Conservation (phyloP, 2,888 invertebrate genomes). For the Digitonthophagus gazella region DNA sequence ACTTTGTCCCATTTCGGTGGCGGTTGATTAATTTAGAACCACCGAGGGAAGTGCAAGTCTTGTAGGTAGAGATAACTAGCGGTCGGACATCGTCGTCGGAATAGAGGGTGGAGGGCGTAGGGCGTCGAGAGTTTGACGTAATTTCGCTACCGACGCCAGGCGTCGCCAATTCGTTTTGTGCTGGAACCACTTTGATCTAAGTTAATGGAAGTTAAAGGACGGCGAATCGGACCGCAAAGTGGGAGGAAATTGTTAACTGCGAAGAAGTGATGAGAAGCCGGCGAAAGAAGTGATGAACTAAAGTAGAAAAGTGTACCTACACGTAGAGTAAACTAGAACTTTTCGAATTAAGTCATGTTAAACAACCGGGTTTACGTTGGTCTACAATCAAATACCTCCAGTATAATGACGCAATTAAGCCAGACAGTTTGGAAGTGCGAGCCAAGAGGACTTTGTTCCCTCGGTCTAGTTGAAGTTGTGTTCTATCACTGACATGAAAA, state of each 20-base stretch:
- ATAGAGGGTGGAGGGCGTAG: no score
- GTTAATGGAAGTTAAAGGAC: not conserved
- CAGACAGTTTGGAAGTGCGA: not conserved
- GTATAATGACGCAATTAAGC: not conserved
- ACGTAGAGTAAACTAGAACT: no score
- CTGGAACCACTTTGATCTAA: not conserved
- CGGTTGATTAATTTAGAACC: conserved; percentile 14
- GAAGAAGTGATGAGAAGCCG: no score
- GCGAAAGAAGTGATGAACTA: no score
- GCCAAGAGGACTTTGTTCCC: not conserved
- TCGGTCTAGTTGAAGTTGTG: not conserved
- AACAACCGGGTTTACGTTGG: not conserved
- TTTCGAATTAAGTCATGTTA: not conserved
- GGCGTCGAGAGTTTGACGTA: not conserved
- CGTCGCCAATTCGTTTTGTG: not conserved
- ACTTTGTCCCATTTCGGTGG: conserved; percentile 11
- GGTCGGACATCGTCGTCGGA: not conserved
- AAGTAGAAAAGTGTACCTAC: no score
- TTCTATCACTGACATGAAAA: not conserved
- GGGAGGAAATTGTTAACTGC: no score
- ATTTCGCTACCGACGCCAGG: not conserved
- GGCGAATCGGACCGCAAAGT: no score
- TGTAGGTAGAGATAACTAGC: conserved; percentile 6
- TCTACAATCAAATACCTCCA: not conserved
- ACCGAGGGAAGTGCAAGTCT: not conserved